Evolutionary conservation across 2,888 invertebrate genomes (phyloP).

Genomic region (Drosophila nr. medialis): DNA sequence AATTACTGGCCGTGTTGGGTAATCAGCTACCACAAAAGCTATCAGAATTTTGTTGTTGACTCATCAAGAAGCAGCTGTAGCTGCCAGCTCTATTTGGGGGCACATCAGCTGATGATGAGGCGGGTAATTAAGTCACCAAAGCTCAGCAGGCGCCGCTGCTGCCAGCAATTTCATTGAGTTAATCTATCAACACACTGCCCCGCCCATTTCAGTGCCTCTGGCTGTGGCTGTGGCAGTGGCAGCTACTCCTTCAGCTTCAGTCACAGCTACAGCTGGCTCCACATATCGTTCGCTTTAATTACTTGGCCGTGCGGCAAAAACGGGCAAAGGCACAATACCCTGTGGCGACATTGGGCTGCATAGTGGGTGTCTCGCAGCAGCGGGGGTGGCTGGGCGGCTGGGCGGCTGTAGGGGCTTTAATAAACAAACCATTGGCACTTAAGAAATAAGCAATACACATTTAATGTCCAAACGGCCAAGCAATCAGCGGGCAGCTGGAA

Average conservation of each 20-base stretch:
- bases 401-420: constrained; percentile 54
- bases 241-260: not conserved
- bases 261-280: constrained; percentile 19
- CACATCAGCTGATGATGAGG: constrained; percentile 42
- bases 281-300: constrained; percentile 70
- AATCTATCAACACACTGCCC: constrained; percentile 67
- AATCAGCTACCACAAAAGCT: constrained; percentile 30
- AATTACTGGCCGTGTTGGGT: constrained; percentile 11
- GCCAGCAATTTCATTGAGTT: constrained; percentile 69
- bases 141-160: constrained; percentile 38
- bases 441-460: constrained; percentile 79
- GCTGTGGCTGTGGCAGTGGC: not conserved
- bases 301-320: constrained; percentile 49
- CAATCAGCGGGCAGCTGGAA: constrained; percentile 67
- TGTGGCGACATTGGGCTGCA: constrained; percentile 64
- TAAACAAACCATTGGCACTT: constrained; percentile 80
- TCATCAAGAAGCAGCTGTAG: constrained; percentile 17
- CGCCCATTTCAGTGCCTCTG: constrained; percentile 18
- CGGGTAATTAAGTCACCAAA: constrained; percentile 50
- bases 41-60: constrained; percentile 37
- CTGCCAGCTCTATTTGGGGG: constrained; percentile 14
- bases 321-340: constrained; percentile 58
- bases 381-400: too few species aligned
- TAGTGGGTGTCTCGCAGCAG: not conserved
- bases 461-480: constrained; percentile 63